Percentiles rank a stretch among this genome's conserved stretches.
phyloP scores from a whole-genome alignment of 2,797 vertebrate species.

The Holocentrus rufus region DNA sequence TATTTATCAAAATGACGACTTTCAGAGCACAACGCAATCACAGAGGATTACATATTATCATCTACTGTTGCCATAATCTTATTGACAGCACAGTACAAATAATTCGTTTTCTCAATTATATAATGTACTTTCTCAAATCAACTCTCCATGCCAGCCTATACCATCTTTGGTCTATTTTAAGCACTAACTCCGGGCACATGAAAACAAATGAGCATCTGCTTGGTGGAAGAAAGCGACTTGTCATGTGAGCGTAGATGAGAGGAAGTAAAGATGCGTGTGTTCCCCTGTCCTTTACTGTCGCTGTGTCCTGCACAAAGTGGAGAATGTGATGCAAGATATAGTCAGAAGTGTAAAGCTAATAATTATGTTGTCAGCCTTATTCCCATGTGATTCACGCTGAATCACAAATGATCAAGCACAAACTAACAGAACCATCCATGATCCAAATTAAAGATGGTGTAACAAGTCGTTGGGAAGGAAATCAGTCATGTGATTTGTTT shows the following conservation, averaged over 20 bases:
- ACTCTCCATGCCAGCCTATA: neutral
- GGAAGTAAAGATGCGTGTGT: neutral
- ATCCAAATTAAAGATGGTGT: neutral
- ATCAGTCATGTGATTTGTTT: too few species aligned
- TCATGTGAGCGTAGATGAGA: slow-evolving; percentile 15
- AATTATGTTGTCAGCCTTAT: neutral
- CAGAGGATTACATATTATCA: neutral
- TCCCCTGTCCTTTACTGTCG: neutral
- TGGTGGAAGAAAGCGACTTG: slow-evolving; percentile 25
- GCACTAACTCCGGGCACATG: neutral
- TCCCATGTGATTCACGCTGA: neutral
- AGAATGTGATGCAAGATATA: neutral
- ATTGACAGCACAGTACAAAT: neutral
- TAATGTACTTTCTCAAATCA: neutral
- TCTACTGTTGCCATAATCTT: neutral
- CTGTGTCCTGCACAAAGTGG: neutral
- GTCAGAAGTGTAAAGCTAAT: neutral
- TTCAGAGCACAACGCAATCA: slow-evolving; percentile 20
- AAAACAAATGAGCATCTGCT: slow-evolving; percentile 2
- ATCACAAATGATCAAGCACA: neutral
- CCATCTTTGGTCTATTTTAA: neutral
- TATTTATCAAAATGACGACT: slow-evolving; percentile 13
- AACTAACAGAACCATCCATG: neutral
- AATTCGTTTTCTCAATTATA: neutral
- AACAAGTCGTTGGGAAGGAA: neutral